Percentiles rank a stretch among this genome's conserved stretches.
phyloP scores from a whole-genome alignment of 2,797 vertebrate species.

The Podarcis lilfordi region DNA sequence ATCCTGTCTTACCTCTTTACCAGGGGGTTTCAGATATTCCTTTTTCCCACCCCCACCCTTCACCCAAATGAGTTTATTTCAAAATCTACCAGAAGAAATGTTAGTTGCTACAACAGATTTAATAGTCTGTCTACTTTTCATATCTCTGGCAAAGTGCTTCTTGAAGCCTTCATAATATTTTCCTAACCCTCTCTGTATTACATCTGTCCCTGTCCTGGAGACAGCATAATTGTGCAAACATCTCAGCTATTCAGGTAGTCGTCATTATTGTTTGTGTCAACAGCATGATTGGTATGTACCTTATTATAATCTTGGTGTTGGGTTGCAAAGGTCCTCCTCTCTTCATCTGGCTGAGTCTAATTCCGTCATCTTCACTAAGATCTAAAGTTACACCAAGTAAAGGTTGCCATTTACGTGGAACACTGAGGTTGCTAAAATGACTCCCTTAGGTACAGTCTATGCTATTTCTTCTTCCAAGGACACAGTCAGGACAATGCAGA shows the following conservation, averaged over 20 bases:
- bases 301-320: slow-evolving; percentile 73
- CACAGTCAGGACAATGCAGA: slow-evolving; percentile 30
- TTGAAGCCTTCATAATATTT: slow-evolving; percentile 57
- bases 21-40: slow-evolving; percentile 4
- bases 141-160: slow-evolving; percentile 53
- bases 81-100: slow-evolving; percentile 47
- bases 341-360: slow-evolving; percentile 77
- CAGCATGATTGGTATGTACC: slow-evolving; percentile 66
- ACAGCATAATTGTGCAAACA: slow-evolving; percentile 62
- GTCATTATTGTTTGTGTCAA: slow-evolving; percentile 68
- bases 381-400: slow-evolving; percentile 79
- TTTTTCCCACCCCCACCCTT: slow-evolving; percentile 1
- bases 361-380: slow-evolving; percentile 78
- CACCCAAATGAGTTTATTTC: slow-evolving; percentile 31
- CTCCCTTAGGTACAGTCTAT: slow-evolving; percentile 73
- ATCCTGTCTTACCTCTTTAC: slow-evolving; percentile 34
- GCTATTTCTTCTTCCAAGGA: slow-evolving; percentile 75
- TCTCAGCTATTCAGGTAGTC: slow-evolving; percentile 68
- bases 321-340: slow-evolving; percentile 75
- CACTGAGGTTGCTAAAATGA: slow-evolving; percentile 65
- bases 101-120: slow-evolving; percentile 63
- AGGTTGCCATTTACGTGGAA: slow-evolving; percentile 80
- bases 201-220: slow-evolving; percentile 41
- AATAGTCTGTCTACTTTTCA: slow-evolving; percentile 62
- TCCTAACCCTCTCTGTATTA: slow-evolving; percentile 55